These are phyloP conservation scores for Etheostoma nigrum DNA, from an alignment of 2,797 vertebrate species.

Conservation along the genomic window DNA sequence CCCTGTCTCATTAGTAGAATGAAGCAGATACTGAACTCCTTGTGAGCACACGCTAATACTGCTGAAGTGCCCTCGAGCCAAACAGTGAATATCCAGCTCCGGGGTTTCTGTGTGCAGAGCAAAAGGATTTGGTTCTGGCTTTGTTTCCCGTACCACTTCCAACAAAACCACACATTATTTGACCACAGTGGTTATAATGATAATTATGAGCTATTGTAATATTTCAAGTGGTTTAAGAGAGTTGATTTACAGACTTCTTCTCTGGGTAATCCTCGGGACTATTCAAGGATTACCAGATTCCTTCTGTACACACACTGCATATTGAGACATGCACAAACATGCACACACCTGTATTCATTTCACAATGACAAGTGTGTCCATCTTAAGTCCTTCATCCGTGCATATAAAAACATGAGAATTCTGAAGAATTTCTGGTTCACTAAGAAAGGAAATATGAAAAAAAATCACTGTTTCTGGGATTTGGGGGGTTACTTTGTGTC, in stretches of 20 bases:
- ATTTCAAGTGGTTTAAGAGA: conserved; percentile 42
- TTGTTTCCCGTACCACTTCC: conserved; percentile 9
- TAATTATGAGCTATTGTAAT: conserved; percentile 25
- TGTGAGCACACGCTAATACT: neutral
- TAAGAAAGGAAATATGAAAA: neutral
- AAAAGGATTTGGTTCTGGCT: conserved; percentile 6
- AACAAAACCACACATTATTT: conserved; percentile 5
- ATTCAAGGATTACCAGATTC: conserved; percentile 28
- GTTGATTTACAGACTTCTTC: conserved; percentile 10
- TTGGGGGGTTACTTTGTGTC: no score
- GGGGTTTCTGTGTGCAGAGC: conserved; percentile 1
- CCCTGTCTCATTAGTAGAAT: neutral
- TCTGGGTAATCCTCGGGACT: conserved; percentile 21
- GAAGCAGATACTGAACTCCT: neutral
- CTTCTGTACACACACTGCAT: conserved; percentile 11
- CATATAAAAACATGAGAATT: neutral
- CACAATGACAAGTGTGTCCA: neutral
- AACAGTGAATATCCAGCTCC: neutral
- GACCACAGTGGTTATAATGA: conserved; percentile 29
- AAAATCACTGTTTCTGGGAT: no score
- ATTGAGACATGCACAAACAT: conserved; percentile 9
- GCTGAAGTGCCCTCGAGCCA: conserved; percentile 3
- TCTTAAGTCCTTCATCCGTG: neutral
- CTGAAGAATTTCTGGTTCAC: neutral
- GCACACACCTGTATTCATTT: neutral